Evolutionary conservation across 2,113 vertebrate species (phyloP).

Genomic region (Eptesicus fuscus): DNA sequence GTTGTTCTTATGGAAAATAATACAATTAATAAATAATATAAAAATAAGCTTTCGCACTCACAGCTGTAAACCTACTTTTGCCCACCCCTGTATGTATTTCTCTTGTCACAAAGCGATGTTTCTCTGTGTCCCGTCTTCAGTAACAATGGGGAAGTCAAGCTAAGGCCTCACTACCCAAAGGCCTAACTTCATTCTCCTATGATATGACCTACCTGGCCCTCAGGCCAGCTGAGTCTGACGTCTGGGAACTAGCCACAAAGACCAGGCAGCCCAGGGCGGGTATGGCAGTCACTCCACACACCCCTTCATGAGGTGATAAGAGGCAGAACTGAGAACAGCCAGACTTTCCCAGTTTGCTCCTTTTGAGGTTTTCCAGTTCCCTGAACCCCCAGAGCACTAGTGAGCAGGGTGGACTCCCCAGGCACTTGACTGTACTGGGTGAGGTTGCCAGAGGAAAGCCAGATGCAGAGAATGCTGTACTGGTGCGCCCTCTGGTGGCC

Average conservation of each 20-base stretch:
- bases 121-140: neutral
- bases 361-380: neutral
- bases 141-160: neutral
- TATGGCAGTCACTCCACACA: neutral
- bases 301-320: neutral
- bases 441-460: neutral
- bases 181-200: neutral
- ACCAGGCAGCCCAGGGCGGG: neutral
- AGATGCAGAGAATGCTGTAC: neutral
- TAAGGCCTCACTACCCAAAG: neutral
- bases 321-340: neutral
- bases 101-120: neutral
- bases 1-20: neutral
- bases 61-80: neutral
- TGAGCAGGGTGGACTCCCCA: neutral
- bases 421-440: neutral
- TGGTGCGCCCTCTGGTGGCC: conserved; percentile 41
- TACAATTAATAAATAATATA: neutral
- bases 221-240: neutral
- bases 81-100: neutral
- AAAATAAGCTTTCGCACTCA: neutral
- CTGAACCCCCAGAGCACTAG: neutral
- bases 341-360: neutral
- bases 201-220: neutral
- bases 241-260: neutral